Evolutionary conservation across 2,797 vertebrate species (phyloP).

Genomic region (Syncerus caffer): DNA sequence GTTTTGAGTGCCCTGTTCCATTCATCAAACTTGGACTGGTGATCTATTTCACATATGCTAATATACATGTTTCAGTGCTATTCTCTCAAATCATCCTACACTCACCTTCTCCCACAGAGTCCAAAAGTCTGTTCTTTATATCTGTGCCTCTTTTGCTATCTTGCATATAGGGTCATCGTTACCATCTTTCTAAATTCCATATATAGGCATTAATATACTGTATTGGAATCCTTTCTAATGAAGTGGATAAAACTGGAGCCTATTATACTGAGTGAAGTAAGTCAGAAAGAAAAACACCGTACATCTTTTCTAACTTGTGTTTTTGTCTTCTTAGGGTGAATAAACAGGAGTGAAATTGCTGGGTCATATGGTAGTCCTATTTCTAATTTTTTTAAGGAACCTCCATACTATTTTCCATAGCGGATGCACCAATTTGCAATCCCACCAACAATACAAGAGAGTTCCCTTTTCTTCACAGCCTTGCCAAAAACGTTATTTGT

Average conservation of each 20-base stretch:
- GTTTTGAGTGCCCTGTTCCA: too few species aligned
- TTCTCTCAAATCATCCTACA: too few species aligned
- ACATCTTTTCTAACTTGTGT: background rate
- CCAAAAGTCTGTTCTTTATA: too few species aligned
- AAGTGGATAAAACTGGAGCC: background rate
- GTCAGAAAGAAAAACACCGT: background rate
- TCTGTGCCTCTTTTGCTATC: too few species aligned
- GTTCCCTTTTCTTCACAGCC: background rate
- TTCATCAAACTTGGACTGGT: too few species aligned
- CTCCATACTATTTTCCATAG: background rate
- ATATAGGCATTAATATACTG: background rate
- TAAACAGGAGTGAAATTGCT: background rate
- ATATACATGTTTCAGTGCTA: too few species aligned
- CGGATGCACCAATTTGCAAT: background rate
- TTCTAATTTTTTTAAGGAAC: background rate
- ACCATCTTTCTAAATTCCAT: too few species aligned
- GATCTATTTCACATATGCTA: too few species aligned
- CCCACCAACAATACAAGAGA: background rate
- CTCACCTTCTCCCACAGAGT: too few species aligned
- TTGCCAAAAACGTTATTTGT: background rate
- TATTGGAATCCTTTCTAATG: background rate
- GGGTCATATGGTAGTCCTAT: background rate
- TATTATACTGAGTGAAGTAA: background rate
- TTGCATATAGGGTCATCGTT: too few species aligned
- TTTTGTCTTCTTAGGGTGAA: background rate